These are phyloP conservation scores for Gisinianus flammeolus DNA, from an alignment of 2,888 invertebrate species.

Conservation along the genomic window DNA sequence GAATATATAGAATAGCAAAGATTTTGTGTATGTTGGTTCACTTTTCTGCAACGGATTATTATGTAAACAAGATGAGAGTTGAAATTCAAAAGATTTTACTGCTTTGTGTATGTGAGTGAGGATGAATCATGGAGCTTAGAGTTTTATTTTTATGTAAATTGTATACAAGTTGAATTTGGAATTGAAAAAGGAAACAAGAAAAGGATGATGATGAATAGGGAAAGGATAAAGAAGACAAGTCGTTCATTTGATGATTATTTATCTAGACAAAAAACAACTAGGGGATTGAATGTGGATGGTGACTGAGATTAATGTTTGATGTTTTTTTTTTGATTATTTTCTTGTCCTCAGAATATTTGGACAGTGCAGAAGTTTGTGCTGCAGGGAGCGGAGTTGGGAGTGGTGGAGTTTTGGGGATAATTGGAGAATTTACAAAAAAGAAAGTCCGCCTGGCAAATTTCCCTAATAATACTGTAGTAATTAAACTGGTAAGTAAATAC, in stretches of 20 bases:
- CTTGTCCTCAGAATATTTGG: conserved; percentile 54
- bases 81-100: background rate
- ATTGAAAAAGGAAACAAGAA: background rate
- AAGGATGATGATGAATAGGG: background rate
- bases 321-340: conserved; percentile 9
- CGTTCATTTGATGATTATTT: background rate
- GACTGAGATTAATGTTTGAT: background rate
- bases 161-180: background rate
- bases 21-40: background rate
- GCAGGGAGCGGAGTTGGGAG: conserved; percentile 38
- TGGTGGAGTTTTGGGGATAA: conserved; percentile 24
- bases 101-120: background rate
- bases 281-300: too few species aligned
- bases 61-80: background rate
- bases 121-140: background rate
- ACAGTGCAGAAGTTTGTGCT: conserved; percentile 55
- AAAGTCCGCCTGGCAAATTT: conserved; percentile 54
- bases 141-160: background rate
- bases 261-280: too few species aligned
- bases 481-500: conserved; percentile 54
- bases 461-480: conserved; percentile 55
- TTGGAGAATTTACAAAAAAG: conserved; percentile 50
- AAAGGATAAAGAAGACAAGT: background rate
- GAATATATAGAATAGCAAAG: too few species aligned
- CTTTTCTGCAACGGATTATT: background rate